Base-by-base conservation (phyloP, 2,888 invertebrate genomes). In the Bembecia ichneumoniformis region DNA sequence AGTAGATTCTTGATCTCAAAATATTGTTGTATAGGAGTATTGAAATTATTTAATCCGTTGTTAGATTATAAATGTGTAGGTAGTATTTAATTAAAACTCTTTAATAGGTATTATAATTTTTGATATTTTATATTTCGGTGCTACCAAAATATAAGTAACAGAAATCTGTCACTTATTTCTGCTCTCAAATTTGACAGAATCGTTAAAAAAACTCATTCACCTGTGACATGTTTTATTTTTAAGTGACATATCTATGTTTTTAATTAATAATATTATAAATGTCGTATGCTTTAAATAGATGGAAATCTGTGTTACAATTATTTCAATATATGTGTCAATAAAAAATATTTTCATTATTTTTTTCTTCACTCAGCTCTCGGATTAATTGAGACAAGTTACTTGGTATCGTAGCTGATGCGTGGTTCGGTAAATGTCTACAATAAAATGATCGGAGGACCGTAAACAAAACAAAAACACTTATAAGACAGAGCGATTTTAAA, bases 391-490 rank as follows among this genome's bases (percentile, higher is more conserved):
- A 81, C 79, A 78, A 64, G 66, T 67, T 71, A 70, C 68, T 67
- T 67, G n/a, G 73, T 70, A 28, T 9, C 7, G 28, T 28, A 72
- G 65, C 66, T 53, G 59, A 57, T 56, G 62, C 57, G 53, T 54
- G 55, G 58, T 52, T 50, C 55, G 52, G 52, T 62, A 63, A 60
- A 40, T 40, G 40, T 40, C 64, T 68, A 70, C 73, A 79, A 80
- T 77, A 75, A 81, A 83, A 79, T 77, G 77, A 82, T 82, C 70
- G 64, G 65, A 64, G 66, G 55, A 66, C 68, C 72, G 70, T 80
- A 78, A 81, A 82, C 78, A 82, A 78, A 81, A 82, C 77, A 82
- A 82, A 82, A 84, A 82, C 82, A 74, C 14, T 16, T 20, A 13
- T 16, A 56, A 62, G 59, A 56, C 43, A 28, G 28, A 45, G 40